phyloP scores from a whole-genome alignment of 2,113 vertebrate genomes.

The Trogon melanurus region DNA sequence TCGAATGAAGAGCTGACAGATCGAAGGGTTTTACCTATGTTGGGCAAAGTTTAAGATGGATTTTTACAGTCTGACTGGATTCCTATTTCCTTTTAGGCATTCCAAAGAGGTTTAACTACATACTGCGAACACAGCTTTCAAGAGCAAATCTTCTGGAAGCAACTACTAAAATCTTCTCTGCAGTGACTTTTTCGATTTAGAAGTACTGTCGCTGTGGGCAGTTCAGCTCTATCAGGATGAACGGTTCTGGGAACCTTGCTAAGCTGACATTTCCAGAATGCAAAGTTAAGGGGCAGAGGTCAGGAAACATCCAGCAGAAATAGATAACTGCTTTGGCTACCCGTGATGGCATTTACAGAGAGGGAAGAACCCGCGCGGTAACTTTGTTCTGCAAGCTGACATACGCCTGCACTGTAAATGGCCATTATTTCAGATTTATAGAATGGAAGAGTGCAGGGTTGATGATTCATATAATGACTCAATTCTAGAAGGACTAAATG shows the following conservation, averaged over 20 bases:
- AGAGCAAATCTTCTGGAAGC: neutral
- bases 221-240: neutral
- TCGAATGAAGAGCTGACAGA: neutral
- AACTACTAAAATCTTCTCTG: neutral
- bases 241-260: neutral
- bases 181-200: neutral
- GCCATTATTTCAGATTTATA: neutral
- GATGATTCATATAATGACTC: constrained; percentile 5
- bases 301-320: neutral
- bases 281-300: neutral
- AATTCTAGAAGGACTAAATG: neutral
- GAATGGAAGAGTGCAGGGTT: neutral
- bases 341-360: neutral
- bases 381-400: neutral
- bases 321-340: neutral
- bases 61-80: neutral
- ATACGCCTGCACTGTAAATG: neutral
- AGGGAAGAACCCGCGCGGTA: neutral
- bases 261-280: neutral
- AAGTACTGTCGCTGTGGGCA: neutral
- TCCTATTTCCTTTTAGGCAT: neutral
- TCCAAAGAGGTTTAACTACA: neutral
- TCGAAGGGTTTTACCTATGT: neutral
- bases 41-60: neutral
- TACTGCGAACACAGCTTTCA: neutral